Evolutionary conservation across 2,113 vertebrate genomes (phyloP), one percentile per base, ranked within the genome.

Genomic region (Anser brachyrhynchus): DNA sequence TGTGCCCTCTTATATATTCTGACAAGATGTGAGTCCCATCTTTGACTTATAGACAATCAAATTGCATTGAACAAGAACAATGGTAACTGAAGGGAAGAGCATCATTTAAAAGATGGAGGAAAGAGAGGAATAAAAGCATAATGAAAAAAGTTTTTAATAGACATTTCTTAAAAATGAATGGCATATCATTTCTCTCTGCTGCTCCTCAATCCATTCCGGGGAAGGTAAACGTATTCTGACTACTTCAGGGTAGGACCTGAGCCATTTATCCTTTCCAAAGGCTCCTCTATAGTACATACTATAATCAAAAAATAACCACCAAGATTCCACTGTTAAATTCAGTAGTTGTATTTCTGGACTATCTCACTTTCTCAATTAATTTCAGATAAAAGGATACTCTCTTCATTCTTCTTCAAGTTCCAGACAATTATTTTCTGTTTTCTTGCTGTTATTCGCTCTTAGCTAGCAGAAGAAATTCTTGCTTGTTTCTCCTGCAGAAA

Each of bases 71-170:
- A 73, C 25, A 49, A 66, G 13, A 88, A 80, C 37, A 6, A 22
- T 29, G 33, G 6, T 9, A 57, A 21, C 2, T 35, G 17, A 76
- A 84, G 26, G 15, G 37, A 43, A 51, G 17, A 39, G 0, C 25
- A 26, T 57, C 9, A 9, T 37, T 75, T 83, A 69, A 87, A 90
- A 49, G 35, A 33, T 10, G 6, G 8, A 90, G 10, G 22, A 71
- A 75, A 83, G 17, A 67, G 37, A 28, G 6, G 5, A 62, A 0
- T 2, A 19, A 33, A 88, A 29, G 10, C 43, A 31, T 11, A 75
- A 57, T 1, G 5, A 61, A 80, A 51, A 0, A 0, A 0, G 3
- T 55, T 54, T 66, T 65, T 35, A 78, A 28, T 11, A 74, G 73
- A 49, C 10, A 5, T 61, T 69, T 25, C 26, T 74, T 72, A 17